A percentile compares a stretch with the other conserved stretches of the same genome.
phyloP scores from a whole-genome alignment of 2,113 vertebrate genomes.

The Notiomystis cincta region DNA sequence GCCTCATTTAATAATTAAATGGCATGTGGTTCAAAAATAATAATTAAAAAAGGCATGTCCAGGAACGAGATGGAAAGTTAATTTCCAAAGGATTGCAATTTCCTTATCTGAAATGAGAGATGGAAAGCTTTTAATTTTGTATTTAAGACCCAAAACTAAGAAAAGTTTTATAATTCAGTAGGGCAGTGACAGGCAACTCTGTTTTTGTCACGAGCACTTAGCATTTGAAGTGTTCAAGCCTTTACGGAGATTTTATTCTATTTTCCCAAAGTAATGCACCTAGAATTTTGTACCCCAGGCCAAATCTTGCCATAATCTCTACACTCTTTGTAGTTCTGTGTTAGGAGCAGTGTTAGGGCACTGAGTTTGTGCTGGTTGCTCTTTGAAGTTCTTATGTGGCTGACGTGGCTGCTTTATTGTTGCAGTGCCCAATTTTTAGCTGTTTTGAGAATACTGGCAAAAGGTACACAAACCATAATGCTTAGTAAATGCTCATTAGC shows the following conservation, averaged over 20 bases:
- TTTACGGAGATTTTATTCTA: background rate
- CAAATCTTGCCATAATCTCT: background rate
- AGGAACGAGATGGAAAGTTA: background rate
- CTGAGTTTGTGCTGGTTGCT: background rate
- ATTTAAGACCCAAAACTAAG: background rate
- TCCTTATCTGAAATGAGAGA: background rate
- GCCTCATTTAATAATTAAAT: background rate
- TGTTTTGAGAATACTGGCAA: background rate
- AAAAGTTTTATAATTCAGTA: background rate
- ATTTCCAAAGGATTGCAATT: background rate
- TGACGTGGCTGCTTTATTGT: background rate
- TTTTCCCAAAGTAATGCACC: background rate
- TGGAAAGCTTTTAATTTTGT: background rate
- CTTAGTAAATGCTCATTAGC: background rate
- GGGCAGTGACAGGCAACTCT: background rate
- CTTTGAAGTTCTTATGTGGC: background rate
- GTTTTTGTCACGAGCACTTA: background rate
- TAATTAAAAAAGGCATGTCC: background rate
- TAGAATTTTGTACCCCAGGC: background rate
- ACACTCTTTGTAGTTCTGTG: background rate
- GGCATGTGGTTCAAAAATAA: background rate
- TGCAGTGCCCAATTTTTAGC: background rate
- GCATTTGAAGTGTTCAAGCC: constrained; percentile 28
- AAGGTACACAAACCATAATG: background rate
- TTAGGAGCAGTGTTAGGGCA: background rate